phyloP scores from a whole-genome alignment of 2,797 vertebrate genomes.

The Oreochromis grahami region DNA sequence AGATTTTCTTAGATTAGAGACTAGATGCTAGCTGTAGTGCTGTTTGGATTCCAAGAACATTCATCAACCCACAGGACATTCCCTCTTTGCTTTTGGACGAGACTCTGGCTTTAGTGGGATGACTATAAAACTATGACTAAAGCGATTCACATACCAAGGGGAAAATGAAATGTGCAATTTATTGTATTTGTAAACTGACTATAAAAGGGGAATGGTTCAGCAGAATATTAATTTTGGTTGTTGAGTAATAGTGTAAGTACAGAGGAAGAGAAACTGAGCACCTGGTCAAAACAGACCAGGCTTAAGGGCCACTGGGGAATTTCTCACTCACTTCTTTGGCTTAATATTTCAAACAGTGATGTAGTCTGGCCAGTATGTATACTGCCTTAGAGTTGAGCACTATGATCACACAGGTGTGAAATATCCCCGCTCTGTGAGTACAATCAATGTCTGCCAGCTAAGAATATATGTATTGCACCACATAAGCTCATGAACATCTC shows the following conservation, averaged over 20 bases:
- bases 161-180: background rate
- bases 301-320: conserved; percentile 5
- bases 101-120: conserved; percentile 8
- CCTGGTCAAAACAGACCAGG: conserved; percentile 50
- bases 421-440: background rate
- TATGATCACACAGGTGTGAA: conserved; percentile 34
- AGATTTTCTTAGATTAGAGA: conserved; percentile 41
- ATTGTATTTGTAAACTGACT: background rate
- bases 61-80: conserved; percentile 45
- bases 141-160: conserved; percentile 33
- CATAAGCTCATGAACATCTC: background rate
- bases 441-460: background rate
- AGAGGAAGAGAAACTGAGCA: background rate
- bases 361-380: background rate
- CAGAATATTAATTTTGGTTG: background rate
- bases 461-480: background rate
- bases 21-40: conserved; percentile 18
- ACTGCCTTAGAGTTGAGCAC: background rate
- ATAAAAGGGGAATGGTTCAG: background rate
- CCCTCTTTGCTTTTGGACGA: conserved; percentile 7
- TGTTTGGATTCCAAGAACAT: conserved; percentile 32
- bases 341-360: conserved; percentile 16
- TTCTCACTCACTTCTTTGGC: background rate
- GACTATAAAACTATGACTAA: conserved; percentile 39
- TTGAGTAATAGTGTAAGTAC: background rate